Evolutionary conservation across 2,888 invertebrate species (phyloP).

Genomic region (Leptinotarsa tumamoca): DNA sequence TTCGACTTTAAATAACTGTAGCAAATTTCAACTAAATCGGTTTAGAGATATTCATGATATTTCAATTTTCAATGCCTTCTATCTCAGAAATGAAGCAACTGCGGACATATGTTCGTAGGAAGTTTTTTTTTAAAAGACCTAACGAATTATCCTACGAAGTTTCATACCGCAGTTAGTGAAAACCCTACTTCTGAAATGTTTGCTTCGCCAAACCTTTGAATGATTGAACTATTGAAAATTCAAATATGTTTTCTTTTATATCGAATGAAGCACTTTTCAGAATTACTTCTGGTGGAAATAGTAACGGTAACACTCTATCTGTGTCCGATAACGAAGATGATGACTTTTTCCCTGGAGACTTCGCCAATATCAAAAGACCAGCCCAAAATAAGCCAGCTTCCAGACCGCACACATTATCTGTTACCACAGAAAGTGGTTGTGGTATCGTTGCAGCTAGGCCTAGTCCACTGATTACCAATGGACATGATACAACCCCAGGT

Average conservation of each 20-base stretch:
- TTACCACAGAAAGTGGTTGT: slow-evolving; percentile 44
- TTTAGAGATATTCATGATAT: no score
- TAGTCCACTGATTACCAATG: slow-evolving; percentile 72
- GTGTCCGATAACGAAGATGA: background rate
- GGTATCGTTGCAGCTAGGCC: slow-evolving; percentile 69
- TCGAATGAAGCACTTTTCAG: background rate
- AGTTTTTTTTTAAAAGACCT: no score
- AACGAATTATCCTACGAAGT: no score
- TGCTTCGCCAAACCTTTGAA: no score
- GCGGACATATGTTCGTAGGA: no score
- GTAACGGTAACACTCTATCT: background rate
- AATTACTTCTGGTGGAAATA: slow-evolving; percentile 5
- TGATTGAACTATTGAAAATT: no score
- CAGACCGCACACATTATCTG: slow-evolving; percentile 23
- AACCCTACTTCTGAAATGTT: no score
- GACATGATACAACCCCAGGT: slow-evolving; percentile 71
- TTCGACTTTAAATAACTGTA: no score
- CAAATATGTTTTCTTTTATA: background rate
- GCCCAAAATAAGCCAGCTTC: slow-evolving; percentile 33
- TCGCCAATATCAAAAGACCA: slow-evolving; percentile 39
- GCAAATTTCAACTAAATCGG: no score
- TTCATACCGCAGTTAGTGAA: no score
- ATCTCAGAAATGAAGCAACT: no score
- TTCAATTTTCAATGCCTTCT: no score
- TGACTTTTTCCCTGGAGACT: slow-evolving; percentile 57